Conservation (phyloP, 2,797 vertebrate genomes). For the Mareca strepera region DNA sequence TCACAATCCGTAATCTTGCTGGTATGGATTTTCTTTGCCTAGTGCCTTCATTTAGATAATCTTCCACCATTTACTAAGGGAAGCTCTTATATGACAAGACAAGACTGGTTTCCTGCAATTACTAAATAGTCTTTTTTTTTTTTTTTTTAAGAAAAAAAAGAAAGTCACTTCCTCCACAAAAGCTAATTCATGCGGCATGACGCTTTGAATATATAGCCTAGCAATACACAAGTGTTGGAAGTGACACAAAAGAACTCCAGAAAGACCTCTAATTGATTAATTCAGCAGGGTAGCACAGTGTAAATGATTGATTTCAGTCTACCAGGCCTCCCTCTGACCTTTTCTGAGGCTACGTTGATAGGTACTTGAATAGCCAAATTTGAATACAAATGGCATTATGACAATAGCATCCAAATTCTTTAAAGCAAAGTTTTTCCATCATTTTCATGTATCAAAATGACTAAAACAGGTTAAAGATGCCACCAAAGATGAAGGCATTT, state of each 20-base stretch:
- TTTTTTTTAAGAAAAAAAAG: background rate
- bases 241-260: constrained; percentile 16
- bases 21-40: background rate
- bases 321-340: constrained; percentile 20
- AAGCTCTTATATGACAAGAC: background rate
- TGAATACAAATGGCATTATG: constrained; percentile 6
- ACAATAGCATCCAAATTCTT: background rate
- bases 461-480: background rate
- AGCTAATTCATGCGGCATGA: constrained; percentile 15
- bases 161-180: constrained; percentile 4
- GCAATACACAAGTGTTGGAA: constrained; percentile 1
- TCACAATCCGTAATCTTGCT: background rate
- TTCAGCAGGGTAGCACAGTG: constrained; percentile 11
- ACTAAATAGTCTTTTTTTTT: background rate
- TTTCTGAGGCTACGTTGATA: background rate
- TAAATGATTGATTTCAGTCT: constrained; percentile 47
- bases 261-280: constrained; percentile 38
- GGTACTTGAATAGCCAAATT: background rate
- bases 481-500: background rate
- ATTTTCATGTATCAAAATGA: constrained; percentile 1
- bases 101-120: background rate
- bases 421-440: background rate
- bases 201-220: background rate
- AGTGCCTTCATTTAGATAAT: background rate
- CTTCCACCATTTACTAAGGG: background rate